Evolutionary conservation across 2,113 vertebrate species (phyloP), one percentile per base, ranked within the genome.

Genomic region (Dermatemys mawii): DNA sequence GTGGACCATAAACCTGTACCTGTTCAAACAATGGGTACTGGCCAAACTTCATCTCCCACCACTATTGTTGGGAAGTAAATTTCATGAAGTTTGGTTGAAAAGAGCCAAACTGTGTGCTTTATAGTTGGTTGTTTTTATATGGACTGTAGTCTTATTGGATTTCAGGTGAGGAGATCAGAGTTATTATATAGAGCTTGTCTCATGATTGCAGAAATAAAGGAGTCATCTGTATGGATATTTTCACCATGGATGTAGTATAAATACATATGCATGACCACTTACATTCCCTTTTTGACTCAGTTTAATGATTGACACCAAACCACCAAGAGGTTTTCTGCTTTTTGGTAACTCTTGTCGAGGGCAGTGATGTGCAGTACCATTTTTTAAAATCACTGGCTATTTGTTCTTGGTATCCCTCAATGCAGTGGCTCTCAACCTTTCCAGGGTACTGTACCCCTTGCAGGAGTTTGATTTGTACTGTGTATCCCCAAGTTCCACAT

Each of bases 281-380:
- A 57, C 67, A 16, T 76, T 95, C 91, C 76, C 88, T 70, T 81
- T 95, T 93, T 60, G 86, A 22, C 92, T 92, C 21, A 91, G 2
- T 49, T 54, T 85, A 14, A 60, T 85, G 24, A 3, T 5, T 10
- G 5, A 63, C 87, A 90, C 50, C 16, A 41, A 86, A 55, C 26
- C 84, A 29, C 55, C 6, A 17, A 57, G 41, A 73, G 32, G 32
- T 49, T 13, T 84, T 92, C 79, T 84, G 11, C 44, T 91, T 87
- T 92, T 35, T 63, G 79, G 27, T 95, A 93, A 92, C 54, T 7
- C 94, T 82, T 83, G 54, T 79, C 81, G 63, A 84, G 81, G 41
- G 19, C 38, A 8, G 8, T 44, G 38, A 73, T 38, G 24, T 11
- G 22, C n/a, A 41, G n/a, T 73, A 93, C 11, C 73, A 38, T 90